A percentile compares a stretch with the other conserved stretches of the same genome.
These are phyloP conservation scores for Carposina sasakii DNA, from an alignment of 1,140 invertebrate species.

Conservation along the genomic window DNA sequence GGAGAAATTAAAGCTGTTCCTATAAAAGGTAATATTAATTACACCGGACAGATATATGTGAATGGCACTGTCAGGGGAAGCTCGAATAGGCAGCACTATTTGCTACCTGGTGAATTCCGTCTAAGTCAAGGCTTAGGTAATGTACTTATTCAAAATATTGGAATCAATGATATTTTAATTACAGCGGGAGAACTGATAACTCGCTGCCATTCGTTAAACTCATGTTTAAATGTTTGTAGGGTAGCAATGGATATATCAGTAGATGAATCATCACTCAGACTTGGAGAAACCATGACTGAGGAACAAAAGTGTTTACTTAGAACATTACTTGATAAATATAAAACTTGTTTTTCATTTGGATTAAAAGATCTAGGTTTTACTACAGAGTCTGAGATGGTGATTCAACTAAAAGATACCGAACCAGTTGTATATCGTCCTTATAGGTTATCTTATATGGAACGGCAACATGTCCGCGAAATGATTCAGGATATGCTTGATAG, in stretches of 20 bases:
- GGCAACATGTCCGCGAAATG: constrained; percentile 6
- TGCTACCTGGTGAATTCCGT: neutral
- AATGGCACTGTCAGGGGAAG: neutral
- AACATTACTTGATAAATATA: neutral
- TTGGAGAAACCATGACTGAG: neutral
- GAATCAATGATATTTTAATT: neutral
- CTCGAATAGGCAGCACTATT: neutral
- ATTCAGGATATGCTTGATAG: constrained; percentile 14
- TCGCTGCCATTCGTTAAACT: neutral
- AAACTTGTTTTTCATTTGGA: neutral
- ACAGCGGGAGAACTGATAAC: neutral
- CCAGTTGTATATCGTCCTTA: constrained; percentile 14
- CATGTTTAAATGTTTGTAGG: neutral
- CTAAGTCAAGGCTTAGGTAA: neutral
- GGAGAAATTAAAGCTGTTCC: neutral
- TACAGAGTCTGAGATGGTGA: neutral
- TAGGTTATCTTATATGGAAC: constrained; percentile 10
- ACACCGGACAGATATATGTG: neutral
- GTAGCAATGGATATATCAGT: neutral
- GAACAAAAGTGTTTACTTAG: neutral
- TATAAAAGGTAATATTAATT: neutral
- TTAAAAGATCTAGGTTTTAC: constrained; percentile 6
- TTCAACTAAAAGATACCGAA: neutral
- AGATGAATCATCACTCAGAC: neutral
- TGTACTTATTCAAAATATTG: constrained; percentile 2